phyloP scores from a whole-genome alignment of 2,888 invertebrate genomes.

The Antheraea assamensis region DNA sequence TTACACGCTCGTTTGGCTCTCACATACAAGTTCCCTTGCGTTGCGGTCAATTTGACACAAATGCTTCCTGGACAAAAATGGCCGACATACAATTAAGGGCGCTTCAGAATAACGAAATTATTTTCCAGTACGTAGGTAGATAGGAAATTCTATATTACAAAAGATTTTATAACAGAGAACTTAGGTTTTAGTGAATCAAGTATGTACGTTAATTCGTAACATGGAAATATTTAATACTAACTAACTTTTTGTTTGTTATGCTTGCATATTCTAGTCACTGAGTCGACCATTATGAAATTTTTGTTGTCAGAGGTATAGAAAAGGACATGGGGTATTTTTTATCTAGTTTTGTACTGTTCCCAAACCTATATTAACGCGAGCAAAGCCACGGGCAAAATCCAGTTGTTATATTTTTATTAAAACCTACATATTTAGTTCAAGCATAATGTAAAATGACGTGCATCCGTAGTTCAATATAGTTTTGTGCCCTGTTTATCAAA shows the following conservation, averaged over 20 bases:
- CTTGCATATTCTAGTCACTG: not conserved
- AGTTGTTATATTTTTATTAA: no score
- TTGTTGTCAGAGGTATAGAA: no score
- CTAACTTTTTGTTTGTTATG: no score
- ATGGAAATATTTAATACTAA: not conserved
- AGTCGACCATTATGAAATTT: not conserved
- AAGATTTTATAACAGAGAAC: not conserved
- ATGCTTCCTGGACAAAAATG: constrained; percentile 37
- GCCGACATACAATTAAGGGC: constrained; percentile 11
- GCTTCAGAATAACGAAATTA: constrained; percentile 10
- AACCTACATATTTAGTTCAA: not conserved
- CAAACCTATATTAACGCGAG: no score
- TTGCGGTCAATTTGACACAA: constrained; percentile 63
- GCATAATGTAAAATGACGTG: not conserved
- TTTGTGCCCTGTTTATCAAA: no score
- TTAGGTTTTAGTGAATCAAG: not conserved
- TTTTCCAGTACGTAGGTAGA: constrained; percentile 5
- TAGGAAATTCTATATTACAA: not conserved
- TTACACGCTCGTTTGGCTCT: constrained; percentile 23
- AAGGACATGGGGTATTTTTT: no score
- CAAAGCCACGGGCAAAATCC: no score
- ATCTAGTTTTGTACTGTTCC: no score
- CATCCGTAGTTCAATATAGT: not conserved
- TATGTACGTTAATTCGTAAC: not conserved
- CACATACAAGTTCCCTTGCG: constrained; percentile 56